Evolutionary conservation across 2,797 vertebrate genomes (phyloP).

Genomic region (Oryzias sinensis): DNA sequence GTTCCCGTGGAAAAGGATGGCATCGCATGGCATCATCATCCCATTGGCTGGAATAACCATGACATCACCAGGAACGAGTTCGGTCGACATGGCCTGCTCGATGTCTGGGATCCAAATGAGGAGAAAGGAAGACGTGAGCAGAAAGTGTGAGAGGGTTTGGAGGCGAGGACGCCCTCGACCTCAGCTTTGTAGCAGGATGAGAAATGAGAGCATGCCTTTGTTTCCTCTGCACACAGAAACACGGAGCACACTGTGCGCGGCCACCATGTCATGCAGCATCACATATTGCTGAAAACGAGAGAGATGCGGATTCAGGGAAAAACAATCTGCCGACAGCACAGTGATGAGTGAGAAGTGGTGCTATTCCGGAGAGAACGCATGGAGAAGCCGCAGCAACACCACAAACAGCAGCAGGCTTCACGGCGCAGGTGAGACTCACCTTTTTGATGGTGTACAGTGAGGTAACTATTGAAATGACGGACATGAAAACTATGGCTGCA

Average conservation of each 20-base stretch:
- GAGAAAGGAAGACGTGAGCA: background rate
- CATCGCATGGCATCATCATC: slow-evolving; percentile 95
- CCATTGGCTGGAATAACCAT: slow-evolving; percentile 90
- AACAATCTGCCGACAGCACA: background rate
- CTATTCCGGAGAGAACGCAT: background rate
- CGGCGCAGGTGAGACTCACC: slow-evolving; percentile 70
- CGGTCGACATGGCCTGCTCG: slow-evolving; percentile 92
- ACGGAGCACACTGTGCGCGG: slow-evolving; percentile 87
- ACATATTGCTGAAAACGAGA: slow-evolving; percentile 86
- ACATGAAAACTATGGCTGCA: slow-evolving; percentile 91
- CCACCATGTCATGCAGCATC: slow-evolving; percentile 95
- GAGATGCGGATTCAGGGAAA: background rate
- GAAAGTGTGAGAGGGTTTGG: background rate
- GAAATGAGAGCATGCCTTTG: slow-evolving; percentile 73
- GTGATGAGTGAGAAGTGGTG: too few relatives aligned
- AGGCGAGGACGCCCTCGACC: background rate
- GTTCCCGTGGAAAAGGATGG: slow-evolving; percentile 87
- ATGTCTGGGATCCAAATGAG: slow-evolving; percentile 68
- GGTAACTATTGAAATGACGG: slow-evolving; percentile 89
- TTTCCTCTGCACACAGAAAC: slow-evolving; percentile 87
- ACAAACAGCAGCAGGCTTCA: background rate
- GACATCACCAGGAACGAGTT: slow-evolving; percentile 93
- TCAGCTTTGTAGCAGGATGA: background rate
- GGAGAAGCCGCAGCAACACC: background rate
- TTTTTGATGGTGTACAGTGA: slow-evolving; percentile 96